These are phyloP conservation scores for Apis laboriosa DNA, from an alignment of 1,140 invertebrate genomes.

Conservation along the genomic window DNA sequence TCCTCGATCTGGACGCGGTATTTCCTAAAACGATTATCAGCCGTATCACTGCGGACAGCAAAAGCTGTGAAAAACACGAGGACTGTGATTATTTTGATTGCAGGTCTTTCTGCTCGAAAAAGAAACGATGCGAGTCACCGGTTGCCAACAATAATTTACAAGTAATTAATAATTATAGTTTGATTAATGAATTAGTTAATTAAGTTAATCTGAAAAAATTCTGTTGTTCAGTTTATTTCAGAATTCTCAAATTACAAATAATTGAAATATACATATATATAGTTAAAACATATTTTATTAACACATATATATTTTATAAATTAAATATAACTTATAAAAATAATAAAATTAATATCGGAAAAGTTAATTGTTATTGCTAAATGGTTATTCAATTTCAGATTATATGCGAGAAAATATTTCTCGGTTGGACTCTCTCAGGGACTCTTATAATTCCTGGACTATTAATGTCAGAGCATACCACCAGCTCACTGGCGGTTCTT, in stretches of 20 bases:
- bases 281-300: too few relatives aligned
- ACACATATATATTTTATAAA: too few relatives aligned
- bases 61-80: slow-evolving; percentile 80
- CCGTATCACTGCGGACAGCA: slow-evolving; percentile 76
- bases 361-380: not conserved
- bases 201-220: not conserved
- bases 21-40: slow-evolving; percentile 80
- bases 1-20: slow-evolving; percentile 83
- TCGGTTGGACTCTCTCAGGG: slow-evolving; percentile 83
- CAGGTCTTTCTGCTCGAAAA: slow-evolving; percentile 81
- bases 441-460: slow-evolving; percentile 83
- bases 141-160: slow-evolving; percentile 85
- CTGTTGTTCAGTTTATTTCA: not conserved
- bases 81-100: slow-evolving; percentile 87
- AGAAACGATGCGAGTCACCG: slow-evolving; percentile 79
- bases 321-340: not conserved
- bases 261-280: too few relatives aligned
- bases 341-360: not conserved
- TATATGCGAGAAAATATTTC: slow-evolving; percentile 84
- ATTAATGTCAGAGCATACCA: slow-evolving; percentile 82
- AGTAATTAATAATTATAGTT: slow-evolving; percentile 65
- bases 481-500: slow-evolving; percentile 80
- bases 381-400: slow-evolving; percentile 73
- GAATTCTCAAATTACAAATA: too few relatives aligned
- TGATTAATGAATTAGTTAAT: not conserved